phyloP scores from a whole-genome alignment of 2,113 vertebrate genomes.

The Callopanchax toddi region DNA sequence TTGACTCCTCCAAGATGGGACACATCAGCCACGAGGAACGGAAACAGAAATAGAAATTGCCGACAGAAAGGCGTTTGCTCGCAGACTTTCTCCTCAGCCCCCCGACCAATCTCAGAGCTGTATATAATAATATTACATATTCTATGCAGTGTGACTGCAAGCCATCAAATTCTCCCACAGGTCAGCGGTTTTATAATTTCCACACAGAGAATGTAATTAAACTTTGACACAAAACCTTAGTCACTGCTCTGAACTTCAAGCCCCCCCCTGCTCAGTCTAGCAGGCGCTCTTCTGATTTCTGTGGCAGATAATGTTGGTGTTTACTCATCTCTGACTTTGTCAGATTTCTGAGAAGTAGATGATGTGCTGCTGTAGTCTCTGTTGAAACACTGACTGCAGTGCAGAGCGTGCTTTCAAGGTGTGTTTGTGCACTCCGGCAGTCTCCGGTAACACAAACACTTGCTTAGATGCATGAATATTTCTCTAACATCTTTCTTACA shows the following conservation, averaged over 20 bases:
- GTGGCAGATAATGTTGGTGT: slow-evolving; percentile 28
- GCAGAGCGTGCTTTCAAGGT: slow-evolving; percentile 2
- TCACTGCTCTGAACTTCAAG: slow-evolving; percentile 34
- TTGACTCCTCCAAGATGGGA: slow-evolving; percentile 80
- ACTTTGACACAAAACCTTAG: slow-evolving; percentile 58
- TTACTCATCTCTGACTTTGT: slow-evolving; percentile 39
- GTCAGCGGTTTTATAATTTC: slow-evolving; percentile 75
- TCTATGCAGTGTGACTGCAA: slow-evolving; percentile 69
- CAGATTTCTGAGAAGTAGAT: slow-evolving; percentile 26
- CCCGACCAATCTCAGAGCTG: slow-evolving; percentile 63
- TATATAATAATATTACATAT: slow-evolving; percentile 74
- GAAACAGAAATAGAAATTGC: slow-evolving; percentile 75
- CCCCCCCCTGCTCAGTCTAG: slow-evolving; percentile 7
- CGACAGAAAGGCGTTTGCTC: slow-evolving; percentile 56
- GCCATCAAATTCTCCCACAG: slow-evolving; percentile 64
- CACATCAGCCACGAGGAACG: slow-evolving; percentile 74
- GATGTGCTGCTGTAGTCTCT: slow-evolving; percentile 26
- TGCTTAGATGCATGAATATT: slow-evolving; percentile 11
- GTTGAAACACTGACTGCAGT: slow-evolving; percentile 16
- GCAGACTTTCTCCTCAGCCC: slow-evolving; percentile 57
- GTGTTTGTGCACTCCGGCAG: slow-evolving; percentile 18
- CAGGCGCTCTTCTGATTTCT: slow-evolving; percentile 17
- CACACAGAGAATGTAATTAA: slow-evolving; percentile 66
- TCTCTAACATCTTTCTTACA: slow-evolving; percentile 3
- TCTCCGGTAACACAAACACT: slow-evolving; percentile 6